phyloP scores from a whole-genome alignment of 2,888 invertebrate genomes.

The Lasioglossum oenotherae region DNA sequence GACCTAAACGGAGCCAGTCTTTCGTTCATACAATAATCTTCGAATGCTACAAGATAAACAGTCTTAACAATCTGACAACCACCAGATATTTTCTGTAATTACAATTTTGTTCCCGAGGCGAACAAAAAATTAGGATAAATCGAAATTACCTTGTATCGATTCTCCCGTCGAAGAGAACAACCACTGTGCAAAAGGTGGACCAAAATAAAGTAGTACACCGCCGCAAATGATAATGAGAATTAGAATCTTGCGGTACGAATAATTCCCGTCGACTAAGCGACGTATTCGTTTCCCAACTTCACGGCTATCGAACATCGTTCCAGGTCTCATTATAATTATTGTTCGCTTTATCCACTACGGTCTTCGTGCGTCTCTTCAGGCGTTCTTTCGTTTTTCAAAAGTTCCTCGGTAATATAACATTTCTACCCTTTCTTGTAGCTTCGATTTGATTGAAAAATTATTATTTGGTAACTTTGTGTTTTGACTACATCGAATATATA shows the following conservation, averaged over 20 bases:
- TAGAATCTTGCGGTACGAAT: conserved; percentile 79
- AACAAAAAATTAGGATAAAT: background rate
- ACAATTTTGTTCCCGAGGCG: background rate
- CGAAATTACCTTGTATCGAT: conserved; percentile 81
- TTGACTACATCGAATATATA: background rate
- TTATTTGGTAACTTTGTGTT: background rate
- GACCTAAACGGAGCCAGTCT: conserved; percentile 87
- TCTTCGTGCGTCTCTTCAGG: background rate
- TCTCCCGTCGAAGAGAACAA: conserved; percentile 85
- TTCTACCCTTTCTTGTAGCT: conserved; percentile 1
- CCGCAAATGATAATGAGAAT: conserved; percentile 76
- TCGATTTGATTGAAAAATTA: background rate
- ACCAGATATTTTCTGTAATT: too few species aligned
- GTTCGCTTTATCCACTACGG: background rate
- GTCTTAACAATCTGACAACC: background rate
- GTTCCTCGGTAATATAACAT: conserved; percentile 40
- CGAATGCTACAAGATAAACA: conserved; percentile 79
- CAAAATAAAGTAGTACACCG: conserved; percentile 87
- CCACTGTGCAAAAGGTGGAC: conserved; percentile 88
- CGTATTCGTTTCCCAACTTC: conserved; percentile 79
- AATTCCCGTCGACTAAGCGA: conserved; percentile 78
- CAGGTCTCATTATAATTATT: conserved; percentile 56
- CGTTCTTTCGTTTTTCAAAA: conserved; percentile 17
- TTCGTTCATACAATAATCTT: conserved; percentile 89
- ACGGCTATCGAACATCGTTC: conserved; percentile 78